Base-by-base conservation (phyloP, 2,888 invertebrate species). In the Zaprionus obscuricornis region DNA sequence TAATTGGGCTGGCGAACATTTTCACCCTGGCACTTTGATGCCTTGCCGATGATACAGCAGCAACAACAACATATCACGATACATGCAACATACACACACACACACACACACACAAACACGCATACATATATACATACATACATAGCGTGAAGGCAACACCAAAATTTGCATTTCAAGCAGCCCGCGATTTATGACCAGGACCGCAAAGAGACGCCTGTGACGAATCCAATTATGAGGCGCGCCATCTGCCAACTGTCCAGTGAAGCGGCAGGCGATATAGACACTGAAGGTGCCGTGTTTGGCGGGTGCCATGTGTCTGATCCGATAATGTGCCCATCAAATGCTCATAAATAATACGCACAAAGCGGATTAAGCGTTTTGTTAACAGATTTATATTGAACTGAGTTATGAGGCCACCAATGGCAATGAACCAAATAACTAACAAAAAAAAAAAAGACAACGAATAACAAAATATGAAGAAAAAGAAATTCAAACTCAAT, bases 141-240 rank as follows among this genome's bases (percentile, higher is more conserved):
- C 57, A 54, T 17, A 20, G 13, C 43, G 31, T 42, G 46, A 29
- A 24, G 31, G 47, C 70, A 47, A 3, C 51, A 58, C 47, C 66
- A 39, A 84, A 72, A 83, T 83, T 83, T 83, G 85, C 82, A 83
- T 83, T 82, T 85, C 77, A 77, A 79, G 70, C 81, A 79, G 83
- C 58, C 75, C 79, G 79, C 79, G 85, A 83, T 83, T 83, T 83
- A 85, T 83, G 85, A 77, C 65, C 67, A 66, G 58, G 50, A 59
- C 56, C 54, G 36, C 47, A 58, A 45, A 42, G 3, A 11, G 47
- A 59, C 36, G 68, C 64, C 82, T 85, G 85, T 83, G 83, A 83
- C 85, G 85, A 85, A 83, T 83, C 83, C 83, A 83, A 83, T 83
- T 83, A 85, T 83, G 75, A 84, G 84, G 67, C 81, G 84, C 73